Evolutionary conservation across 2,888 invertebrate species (phyloP), one percentile per base, ranked within the genome.

Genomic region (Lepidocyrtoides sp.): DNA sequence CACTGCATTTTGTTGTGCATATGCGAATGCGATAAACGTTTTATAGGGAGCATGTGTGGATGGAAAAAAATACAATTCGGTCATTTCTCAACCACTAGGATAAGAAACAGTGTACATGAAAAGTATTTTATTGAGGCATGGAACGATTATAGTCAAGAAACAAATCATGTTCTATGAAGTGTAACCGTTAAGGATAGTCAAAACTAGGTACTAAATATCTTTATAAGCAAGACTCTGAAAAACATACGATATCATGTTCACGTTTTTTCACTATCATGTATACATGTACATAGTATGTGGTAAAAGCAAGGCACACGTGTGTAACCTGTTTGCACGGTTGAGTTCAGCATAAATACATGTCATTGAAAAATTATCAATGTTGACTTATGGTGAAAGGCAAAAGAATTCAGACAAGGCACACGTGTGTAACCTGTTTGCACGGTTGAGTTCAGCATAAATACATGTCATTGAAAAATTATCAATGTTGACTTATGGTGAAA

Each of bases 361-460:
- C 75, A 75, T 48, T 48, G 75, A 48, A 44, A 75, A 75, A 75
- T 75, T 75, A 75, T 75, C 26, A 26, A 75, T 75, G 75, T 48
- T 48, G 48, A 48, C 20, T 48, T 44, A 48, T 26, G 23, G 48
- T 75, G n/a, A 17, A 75, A 48, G 26, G 44, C 10, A 20, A 72
- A 41, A 72, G 36, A 66, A 72, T 36, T 41, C 10, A 60, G 26
- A 48, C 26, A 23, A 60, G 7, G 20, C 60, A 60, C 20, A 26
- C 14, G n/a, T n/a, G n/a, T n/a, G n/a, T n/a, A n/a, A n/a, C 1
- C 26, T 57, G 23, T 57, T 57, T 57, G 8, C 23, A 57, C 1
- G 57, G 66, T 32, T 66, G 32, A 32, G 32, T 66, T 66, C n/a
- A 32, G 66, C 12, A 14, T 10, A 66, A 66, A 66, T 66, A 32